Evolutionary conservation across 1,140 invertebrate genomes (phyloP), one percentile per base, ranked within the genome.

Genomic region (Micrasema minimum): DNA sequence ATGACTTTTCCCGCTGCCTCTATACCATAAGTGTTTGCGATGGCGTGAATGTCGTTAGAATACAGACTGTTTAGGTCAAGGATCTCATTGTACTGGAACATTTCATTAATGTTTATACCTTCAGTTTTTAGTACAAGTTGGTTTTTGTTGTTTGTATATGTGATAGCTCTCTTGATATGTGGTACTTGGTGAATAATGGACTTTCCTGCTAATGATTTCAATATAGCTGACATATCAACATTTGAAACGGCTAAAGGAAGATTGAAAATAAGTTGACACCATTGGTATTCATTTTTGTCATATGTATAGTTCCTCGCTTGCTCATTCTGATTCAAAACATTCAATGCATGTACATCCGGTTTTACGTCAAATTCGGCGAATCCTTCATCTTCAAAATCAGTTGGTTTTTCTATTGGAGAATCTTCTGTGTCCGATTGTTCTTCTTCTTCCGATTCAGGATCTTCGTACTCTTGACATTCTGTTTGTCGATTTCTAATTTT

Each of bases 1-100:
- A 99, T 94, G 7, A 96, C 92, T 81, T 90, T 90, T 48, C 89
- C 88, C 0, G 96, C 97, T 9, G 98, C 97, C 87, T 99, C 98
- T 72, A 99, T 97, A 10, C 98, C 98, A 80, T 98, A 99, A 0
- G 89, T 92, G 62, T 90, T 84, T 0, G 95, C 92, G 74, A 99
- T 92, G 6, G 90, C 90, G 77, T 98, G 94, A 66, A 99, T 94
- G 79, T 99, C 95, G 78, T 99, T 99, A 9, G 92, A 93, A 80
- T 98, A 97, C 0, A 99, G 79, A 70, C 86, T 88, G 77, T 95
- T 92, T 4, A 99, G 79, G 80, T 98, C 91, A n/a, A 99, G 80
- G 12, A 96, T 79, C 55, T 94, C 82, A 64, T 89, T 83, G 78
- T 94, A 92, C 76, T 93, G 91, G 76, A 91, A 94, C 88, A 99